These are phyloP conservation scores for Himantopus leucocephalus DNA, from an alignment of 2,113 vertebrate genomes.

Conservation along the genomic window DNA sequence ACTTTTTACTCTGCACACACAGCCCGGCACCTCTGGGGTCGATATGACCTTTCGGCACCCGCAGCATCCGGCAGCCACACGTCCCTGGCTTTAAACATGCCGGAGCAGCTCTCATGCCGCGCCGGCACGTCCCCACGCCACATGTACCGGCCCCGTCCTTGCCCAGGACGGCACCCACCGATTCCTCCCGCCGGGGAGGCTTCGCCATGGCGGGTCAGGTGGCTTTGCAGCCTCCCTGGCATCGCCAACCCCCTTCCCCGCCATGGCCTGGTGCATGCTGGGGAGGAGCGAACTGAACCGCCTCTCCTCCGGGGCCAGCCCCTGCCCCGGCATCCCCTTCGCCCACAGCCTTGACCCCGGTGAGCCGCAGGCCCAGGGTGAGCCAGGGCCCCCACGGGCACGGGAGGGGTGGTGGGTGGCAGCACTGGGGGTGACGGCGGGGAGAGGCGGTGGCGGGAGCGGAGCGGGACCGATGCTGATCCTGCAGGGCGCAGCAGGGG, in stretches of 20 bases:
- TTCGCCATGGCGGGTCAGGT: background rate
- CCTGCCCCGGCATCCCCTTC: background rate
- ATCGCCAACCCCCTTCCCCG: background rate
- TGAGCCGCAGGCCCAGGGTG: background rate
- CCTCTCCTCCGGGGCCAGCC: background rate
- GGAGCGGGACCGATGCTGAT: fast-evolving
- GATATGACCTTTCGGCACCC: fast-evolving
- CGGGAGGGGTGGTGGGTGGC: background rate
- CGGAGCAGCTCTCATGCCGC: background rate
- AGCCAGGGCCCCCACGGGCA: background rate
- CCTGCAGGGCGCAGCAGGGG: background rate
- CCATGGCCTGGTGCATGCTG: background rate
- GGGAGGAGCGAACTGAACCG: background rate
- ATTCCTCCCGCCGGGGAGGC: too few relatives aligned
- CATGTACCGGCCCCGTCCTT: background rate
- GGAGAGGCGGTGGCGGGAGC: background rate
- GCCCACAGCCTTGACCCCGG: slow-evolving; percentile 26
- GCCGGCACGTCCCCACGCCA: background rate
- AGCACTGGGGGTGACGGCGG: background rate
- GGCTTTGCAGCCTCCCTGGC: fast-evolving
- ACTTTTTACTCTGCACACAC: background rate
- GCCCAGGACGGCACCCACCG: background rate
- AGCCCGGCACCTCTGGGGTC: background rate
- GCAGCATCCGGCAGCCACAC: fast-evolving
- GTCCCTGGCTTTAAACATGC: fast-evolving